Conservation (phyloP, 2,888 invertebrate genomes). For the Agrilus biguttatus region DNA sequence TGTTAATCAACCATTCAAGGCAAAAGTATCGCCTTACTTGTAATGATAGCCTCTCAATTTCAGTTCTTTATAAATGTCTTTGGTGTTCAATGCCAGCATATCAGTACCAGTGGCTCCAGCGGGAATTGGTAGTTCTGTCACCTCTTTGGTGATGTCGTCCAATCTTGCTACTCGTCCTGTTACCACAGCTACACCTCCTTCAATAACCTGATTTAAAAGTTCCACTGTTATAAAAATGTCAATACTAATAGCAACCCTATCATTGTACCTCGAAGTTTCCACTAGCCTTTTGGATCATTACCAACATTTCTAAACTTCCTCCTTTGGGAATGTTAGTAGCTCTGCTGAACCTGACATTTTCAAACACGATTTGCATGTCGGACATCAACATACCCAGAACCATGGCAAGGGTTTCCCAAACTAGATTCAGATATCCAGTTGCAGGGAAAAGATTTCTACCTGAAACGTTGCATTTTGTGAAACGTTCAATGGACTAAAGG, state of each 20-base stretch:
- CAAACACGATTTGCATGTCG: constrained; percentile 39
- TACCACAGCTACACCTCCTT: constrained; percentile 50
- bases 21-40: constrained; percentile 11
- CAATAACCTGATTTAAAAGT: constrained; percentile 39
- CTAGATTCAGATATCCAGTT: constrained; percentile 36
- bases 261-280: constrained; percentile 21
- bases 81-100: constrained; percentile 35
- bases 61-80: constrained; percentile 49
- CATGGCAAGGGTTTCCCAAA: constrained; percentile 40
- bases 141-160: constrained; percentile 9
- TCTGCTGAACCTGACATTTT: constrained; percentile 42
- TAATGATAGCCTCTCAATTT: constrained; percentile 51
- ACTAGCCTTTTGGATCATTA: constrained; percentile 17
- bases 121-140: no score
- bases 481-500: neutral
- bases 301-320: constrained; percentile 15
- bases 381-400: constrained; percentile 23
- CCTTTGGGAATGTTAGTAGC: constrained; percentile 39
- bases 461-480: constrained; percentile 8
- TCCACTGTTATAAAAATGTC: neutral
- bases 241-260: neutral
- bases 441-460: constrained; percentile 40
- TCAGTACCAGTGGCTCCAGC: constrained; percentile 10
- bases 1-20: no score
- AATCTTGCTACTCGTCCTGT: constrained; percentile 47